Base-by-base conservation (phyloP, 2,888 invertebrate species). In the Caenorhabditis angaria region DNA sequence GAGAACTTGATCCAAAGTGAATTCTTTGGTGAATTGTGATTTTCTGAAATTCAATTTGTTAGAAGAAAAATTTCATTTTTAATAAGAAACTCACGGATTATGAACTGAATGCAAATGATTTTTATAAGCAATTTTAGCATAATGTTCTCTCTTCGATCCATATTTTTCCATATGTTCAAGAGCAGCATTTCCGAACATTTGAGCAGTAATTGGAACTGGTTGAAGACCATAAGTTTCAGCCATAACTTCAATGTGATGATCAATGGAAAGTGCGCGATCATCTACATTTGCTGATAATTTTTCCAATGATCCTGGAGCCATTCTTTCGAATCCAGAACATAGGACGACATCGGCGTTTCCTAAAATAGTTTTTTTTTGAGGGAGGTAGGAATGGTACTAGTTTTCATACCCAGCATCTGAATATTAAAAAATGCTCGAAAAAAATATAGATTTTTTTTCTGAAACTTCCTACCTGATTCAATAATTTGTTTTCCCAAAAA, bases 291-390 rank as follows among this genome's bases (percentile, higher is more conserved):
- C 41, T 0, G 65, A 53, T 20, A 74, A n/a, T n/a, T 70, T 74
- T 27, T 83, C 83, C 14, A 99, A 90, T 0, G 97, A 95, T 0
- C 97, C 97, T 18, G 92, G 91, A 80, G 95, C 92, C 99, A 99
- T 99, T 89, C 97, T 97, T 88, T 99, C 99, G 88, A 99, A 99
- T 4, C 99, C 99, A 32, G 97, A 89, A 1, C 96, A 97, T 65
- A 99, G 89, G 0, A 94, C 92, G 87, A 97, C 94, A 83, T 96
- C 93, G 20, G 92, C 92, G 83, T 92, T 90, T 14, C 94, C 89
- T 89, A 71, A 32, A 84, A 57, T 27, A 54, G 53, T 27, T 4
- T 24, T 14, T 12, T 32, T 18, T 53, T 22, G 22, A 28, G 62
- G 22, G 24, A 47, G n/a, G n/a, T n/a, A n/a, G n/a, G n/a, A n/a